Conservation (phyloP, 2,888 invertebrate genomes). For the Phengaris alcon region DNA sequence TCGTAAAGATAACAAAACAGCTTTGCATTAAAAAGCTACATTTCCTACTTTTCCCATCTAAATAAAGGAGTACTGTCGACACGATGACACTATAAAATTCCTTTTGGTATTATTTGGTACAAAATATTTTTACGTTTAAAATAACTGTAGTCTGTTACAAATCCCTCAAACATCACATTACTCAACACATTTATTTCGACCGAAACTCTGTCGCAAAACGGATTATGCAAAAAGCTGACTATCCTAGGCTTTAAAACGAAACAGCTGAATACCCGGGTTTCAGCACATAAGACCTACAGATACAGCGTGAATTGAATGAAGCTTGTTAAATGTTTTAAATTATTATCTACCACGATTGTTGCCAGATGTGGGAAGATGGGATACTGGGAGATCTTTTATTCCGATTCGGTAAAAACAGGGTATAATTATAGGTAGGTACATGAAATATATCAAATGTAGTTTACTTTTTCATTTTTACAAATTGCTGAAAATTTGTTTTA, state of each 20-base stretch:
- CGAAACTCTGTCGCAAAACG: background rate
- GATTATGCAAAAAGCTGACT: constrained; percentile 19
- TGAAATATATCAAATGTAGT: too few relatives aligned
- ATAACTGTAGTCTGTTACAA: background rate
- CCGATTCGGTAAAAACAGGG: too few relatives aligned
- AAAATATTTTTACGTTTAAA: background rate
- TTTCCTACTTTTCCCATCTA: too few relatives aligned
- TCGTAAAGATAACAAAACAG: too few relatives aligned
- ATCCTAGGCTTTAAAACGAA: constrained; percentile 23
- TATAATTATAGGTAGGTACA: too few relatives aligned
- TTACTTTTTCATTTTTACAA: too few relatives aligned
- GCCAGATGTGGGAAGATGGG: background rate
- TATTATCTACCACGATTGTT: background rate
- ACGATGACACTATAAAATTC: background rate
- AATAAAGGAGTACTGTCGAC: too few relatives aligned
- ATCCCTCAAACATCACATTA: constrained; percentile 3
- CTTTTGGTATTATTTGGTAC: background rate
- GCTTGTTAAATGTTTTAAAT: background rate
- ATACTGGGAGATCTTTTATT: too few relatives aligned
- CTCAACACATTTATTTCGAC: constrained; percentile 11
- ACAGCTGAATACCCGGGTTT: constrained; percentile 15
- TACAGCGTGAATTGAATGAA: background rate
- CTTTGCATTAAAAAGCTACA: too few relatives aligned
- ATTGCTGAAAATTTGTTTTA: too few relatives aligned
- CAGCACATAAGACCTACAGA: background rate